Evolutionary conservation across 2,797 vertebrate species (phyloP).

Genomic region (Clarias platycephalus): DNA sequence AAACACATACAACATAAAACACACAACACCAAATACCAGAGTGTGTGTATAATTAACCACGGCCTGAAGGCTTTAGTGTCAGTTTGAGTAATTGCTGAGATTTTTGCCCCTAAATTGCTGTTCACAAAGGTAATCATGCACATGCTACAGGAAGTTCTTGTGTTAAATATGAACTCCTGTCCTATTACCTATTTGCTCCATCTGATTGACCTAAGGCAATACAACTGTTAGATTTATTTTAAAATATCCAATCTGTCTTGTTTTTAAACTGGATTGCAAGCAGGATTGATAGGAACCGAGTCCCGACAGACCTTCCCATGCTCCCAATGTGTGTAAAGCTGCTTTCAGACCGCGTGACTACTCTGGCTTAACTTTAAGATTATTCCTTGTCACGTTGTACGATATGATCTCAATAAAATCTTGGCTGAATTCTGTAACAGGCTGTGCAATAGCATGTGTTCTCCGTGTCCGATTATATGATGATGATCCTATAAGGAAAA

Average conservation of each 20-base stretch:
- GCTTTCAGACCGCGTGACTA: background rate
- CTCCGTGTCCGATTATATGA: background rate
- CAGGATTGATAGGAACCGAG: background rate
- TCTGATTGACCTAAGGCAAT: background rate
- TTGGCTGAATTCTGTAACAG: background rate
- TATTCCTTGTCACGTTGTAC: slow-evolving; percentile 3
- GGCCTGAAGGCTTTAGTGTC: slow-evolving; percentile 21
- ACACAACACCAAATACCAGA: slow-evolving; percentile 32
- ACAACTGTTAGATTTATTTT: background rate
- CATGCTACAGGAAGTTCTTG: slow-evolving; percentile 23
- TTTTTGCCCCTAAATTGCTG: slow-evolving; percentile 18
- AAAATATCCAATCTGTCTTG: background rate
- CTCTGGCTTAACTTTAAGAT: background rate
- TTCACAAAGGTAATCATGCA: slow-evolving; percentile 23
- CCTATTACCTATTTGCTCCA: background rate
- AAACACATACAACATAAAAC: slow-evolving; percentile 34
- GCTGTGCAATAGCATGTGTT: background rate
- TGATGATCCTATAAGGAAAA: background rate
- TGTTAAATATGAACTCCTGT: slow-evolving; percentile 1
- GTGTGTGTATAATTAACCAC: slow-evolving; percentile 25
- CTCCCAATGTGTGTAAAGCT: background rate
- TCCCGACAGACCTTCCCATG: background rate
- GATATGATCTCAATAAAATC: background rate
- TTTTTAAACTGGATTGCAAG: background rate
- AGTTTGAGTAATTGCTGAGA: slow-evolving; percentile 23